Evolutionary conservation across 92 coral and sea anemone species (phyloP).

Genomic region (Micromussa lordhowensis): DNA sequence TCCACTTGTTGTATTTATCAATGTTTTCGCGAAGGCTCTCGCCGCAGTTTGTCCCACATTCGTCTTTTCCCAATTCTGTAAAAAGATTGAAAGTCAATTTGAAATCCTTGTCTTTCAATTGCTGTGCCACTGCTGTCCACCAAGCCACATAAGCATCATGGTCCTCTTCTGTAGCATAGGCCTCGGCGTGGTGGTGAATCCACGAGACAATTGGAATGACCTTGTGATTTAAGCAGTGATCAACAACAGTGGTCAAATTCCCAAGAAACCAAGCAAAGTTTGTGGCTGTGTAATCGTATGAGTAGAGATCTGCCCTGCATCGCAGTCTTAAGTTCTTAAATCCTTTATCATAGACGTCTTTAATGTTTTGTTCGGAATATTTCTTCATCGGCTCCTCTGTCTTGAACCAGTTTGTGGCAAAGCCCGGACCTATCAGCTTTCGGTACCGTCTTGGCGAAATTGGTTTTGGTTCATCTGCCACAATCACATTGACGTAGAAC

Average conservation of each 20-base stretch:
- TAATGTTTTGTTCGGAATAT: slow-evolving; percentile 58
- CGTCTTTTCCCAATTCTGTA: slow-evolving; percentile 74
- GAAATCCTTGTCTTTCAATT: slow-evolving; percentile 63
- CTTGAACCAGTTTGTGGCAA: slow-evolving; percentile 79
- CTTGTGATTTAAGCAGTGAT: slow-evolving; percentile 1
- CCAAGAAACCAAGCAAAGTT: slow-evolving; percentile 38
- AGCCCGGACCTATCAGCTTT: slow-evolving; percentile 63
- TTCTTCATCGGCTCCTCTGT: slow-evolving; percentile 33
- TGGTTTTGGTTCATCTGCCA: slow-evolving; percentile 4
- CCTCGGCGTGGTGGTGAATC: slow-evolving; percentile 65
- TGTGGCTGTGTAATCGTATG: slow-evolving; percentile 6
- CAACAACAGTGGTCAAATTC: slow-evolving; percentile 21
- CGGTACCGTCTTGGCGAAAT: slow-evolving; percentile 43
- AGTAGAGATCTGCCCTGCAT: slow-evolving; percentile 48
- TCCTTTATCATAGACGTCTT: slow-evolving; percentile 54
- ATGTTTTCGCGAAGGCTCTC: slow-evolving; percentile 66
- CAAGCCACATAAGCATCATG: slow-evolving; percentile 37
- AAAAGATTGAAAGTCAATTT: slow-evolving; percentile 76
- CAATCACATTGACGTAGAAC: neutral
- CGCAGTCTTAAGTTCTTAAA: slow-evolving; percentile 68
- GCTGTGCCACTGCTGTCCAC: slow-evolving; percentile 70
- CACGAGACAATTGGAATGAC: slow-evolving; percentile 60
- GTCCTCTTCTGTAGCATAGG: slow-evolving; percentile 39
- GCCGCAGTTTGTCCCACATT: slow-evolving; percentile 36
- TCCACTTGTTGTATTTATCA: slow-evolving; percentile 78